Base-by-base conservation (phyloP, 1,140 invertebrate species). In the Pogonus chalceus region DNA sequence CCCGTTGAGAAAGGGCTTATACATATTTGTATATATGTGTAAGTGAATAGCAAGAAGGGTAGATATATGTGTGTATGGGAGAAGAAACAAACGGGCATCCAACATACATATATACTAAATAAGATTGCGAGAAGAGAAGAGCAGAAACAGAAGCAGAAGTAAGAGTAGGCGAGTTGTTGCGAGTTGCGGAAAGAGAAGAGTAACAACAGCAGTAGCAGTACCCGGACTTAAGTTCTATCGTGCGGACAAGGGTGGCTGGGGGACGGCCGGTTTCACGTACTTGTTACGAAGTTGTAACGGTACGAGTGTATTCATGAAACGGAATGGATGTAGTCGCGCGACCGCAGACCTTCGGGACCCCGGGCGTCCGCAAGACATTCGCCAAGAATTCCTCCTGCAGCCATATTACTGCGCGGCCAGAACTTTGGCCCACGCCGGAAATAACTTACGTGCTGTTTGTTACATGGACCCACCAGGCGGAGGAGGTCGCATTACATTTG, bases 301-400 rank as follows among this genome's bases (percentile, higher is more conserved):
- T 43, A 43, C 37, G 18, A 43, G 37, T 43, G 37, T 43, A 43
- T 43, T 43, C 37, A 43, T 43, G 37, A 43, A 43, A 43, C 37
- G 37, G 37, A 43, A 43, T 43, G 37, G 37, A 43, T 43, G 37
- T 43, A 43, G 7, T 43, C 37, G 37, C 18, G 18, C 18, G 37
- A 43, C 37, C 37, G 37, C 37, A 43, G 37, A 43, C 37, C 37
- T 43, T 18, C 37, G 37, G 37, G 37, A 43, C 37, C 37, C 18
- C 18, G 18, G 37, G 37, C 37, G 37, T 43, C 37, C 37, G 37
- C 37, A 43, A 43, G 37, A 43, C 37, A 43, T 43, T 43, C 37
- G 37, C 37, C 37, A 43, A 43, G 37, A 43, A 43, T 43, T 43
- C 37, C 37, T 43, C 37, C 37, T 43, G 37, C 37, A 43, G 37